Evolutionary conservation across 2,797 vertebrate species (phyloP).

Genomic region (Coilia nasus): DNA sequence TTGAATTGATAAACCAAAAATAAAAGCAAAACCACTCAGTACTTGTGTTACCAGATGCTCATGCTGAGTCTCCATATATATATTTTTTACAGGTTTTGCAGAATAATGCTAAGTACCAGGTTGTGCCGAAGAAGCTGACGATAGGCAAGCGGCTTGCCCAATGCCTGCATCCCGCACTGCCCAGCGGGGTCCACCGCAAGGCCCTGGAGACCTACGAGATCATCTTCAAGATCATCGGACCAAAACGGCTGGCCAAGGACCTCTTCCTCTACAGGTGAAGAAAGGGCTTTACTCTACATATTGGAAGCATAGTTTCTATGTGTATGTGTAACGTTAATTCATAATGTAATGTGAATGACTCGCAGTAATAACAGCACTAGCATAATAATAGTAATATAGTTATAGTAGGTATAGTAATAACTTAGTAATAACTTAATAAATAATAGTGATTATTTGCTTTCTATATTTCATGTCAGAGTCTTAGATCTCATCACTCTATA

Average conservation of each 20-base stretch:
- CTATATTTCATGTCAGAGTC: no score
- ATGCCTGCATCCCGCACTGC: constrained; percentile 97
- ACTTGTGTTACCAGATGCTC: constrained; percentile 9
- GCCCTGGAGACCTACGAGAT: constrained; percentile 98
- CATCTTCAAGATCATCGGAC: constrained; percentile 98
- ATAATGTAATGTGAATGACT: no score
- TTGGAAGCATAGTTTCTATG: no score
- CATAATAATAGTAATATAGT: no score
- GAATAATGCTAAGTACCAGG: constrained; percentile 98
- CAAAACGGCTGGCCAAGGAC: constrained; percentile 96
- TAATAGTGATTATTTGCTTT: no score
- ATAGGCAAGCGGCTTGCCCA: constrained; percentile 96
- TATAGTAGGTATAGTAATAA: no score
- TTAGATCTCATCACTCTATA: no score
- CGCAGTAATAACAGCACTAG: neutral
- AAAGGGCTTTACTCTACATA: neutral
- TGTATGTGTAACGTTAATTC: no score
- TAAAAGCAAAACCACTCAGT: neutral
- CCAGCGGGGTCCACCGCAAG: constrained; percentile 97
- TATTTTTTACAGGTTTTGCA: constrained; percentile 87
- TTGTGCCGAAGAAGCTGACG: constrained; percentile 95
- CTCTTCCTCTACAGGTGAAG: constrained; percentile 97
- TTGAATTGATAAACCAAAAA: neutral
- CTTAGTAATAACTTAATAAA: no score
- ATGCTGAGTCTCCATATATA: neutral